phyloP scores from a whole-genome alignment of 2,113 vertebrate genomes.

The Anguilla japonica region DNA sequence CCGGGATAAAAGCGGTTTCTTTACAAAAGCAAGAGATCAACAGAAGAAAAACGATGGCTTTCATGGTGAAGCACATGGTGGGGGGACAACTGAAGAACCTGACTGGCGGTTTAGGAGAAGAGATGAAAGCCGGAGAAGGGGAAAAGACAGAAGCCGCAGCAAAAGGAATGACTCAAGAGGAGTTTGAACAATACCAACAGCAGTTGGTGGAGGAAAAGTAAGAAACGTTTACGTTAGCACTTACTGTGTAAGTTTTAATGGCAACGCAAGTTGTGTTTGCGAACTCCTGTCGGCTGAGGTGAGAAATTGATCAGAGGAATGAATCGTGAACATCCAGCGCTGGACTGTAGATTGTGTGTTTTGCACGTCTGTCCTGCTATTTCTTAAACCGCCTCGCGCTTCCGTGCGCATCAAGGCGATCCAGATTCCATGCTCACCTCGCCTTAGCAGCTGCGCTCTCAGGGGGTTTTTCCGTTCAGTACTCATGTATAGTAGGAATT shows the following conservation, averaged over 20 bases:
- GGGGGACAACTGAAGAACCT: slow-evolving; percentile 96
- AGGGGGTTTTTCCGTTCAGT: slow-evolving; percentile 35
- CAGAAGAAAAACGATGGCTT: slow-evolving; percentile 79
- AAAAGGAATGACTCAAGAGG: slow-evolving; percentile 93
- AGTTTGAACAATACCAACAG: slow-evolving; percentile 93
- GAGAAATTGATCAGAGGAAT: slow-evolving; percentile 22
- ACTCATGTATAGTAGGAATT: not conserved
- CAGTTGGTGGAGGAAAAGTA: slow-evolving; percentile 98
- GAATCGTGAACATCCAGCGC: not conserved
- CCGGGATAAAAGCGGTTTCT: not conserved
- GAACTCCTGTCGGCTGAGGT: not conserved
- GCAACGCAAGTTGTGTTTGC: slow-evolving; percentile 24
- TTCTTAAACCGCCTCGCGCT: slow-evolving; percentile 39
- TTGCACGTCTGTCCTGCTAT: not conserved
- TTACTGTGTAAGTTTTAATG: not conserved
- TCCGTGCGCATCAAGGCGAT: slow-evolving; percentile 57
- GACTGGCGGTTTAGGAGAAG: slow-evolving; percentile 89
- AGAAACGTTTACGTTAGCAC: slow-evolving; percentile 51
- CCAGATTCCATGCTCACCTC: slow-evolving; percentile 44
- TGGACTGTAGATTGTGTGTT: not conserved
- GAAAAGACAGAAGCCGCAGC: slow-evolving; percentile 86
- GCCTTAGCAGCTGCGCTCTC: slow-evolving; percentile 58
- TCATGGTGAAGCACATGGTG: slow-evolving; percentile 97
- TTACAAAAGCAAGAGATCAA: not conserved
- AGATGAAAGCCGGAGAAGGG: slow-evolving; percentile 74